Percentiles rank a stretch among this genome's conserved stretches.
Evolutionary conservation across 2,113 vertebrate genomes (phyloP).

Genomic region (Atherinomorus stipes): DNA sequence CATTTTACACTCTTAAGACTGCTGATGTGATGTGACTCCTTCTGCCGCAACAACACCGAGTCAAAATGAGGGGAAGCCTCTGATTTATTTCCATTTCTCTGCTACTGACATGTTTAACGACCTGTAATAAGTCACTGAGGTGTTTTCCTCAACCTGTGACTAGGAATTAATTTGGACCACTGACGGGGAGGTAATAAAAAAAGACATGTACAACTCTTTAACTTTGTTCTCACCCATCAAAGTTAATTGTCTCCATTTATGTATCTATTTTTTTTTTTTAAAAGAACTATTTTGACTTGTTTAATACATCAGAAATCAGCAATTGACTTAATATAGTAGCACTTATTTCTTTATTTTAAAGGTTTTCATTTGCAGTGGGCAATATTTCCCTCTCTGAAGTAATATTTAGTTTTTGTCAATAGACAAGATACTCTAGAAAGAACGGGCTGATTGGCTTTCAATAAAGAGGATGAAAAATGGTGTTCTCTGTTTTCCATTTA

Average conservation of each 20-base stretch:
- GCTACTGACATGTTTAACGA: constrained; percentile 30
- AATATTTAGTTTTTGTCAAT: background rate
- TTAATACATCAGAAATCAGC: background rate
- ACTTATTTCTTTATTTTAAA: background rate
- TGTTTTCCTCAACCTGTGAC: constrained; percentile 32
- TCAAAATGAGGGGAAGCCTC: background rate
- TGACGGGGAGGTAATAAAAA: background rate
- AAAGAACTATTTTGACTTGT: background rate
- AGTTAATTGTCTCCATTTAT: background rate
- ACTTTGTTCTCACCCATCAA: background rate
- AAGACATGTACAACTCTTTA: background rate
- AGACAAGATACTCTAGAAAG: background rate
- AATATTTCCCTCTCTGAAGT: background rate
- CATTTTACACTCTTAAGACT: background rate
- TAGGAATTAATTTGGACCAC: constrained; percentile 46
- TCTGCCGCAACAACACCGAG: background rate
- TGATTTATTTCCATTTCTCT: constrained; percentile 29
- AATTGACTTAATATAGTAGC: background rate
- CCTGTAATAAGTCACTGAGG: constrained; percentile 50
- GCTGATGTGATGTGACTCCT: background rate
- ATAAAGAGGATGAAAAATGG: background rate
- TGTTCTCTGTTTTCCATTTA: background rate
- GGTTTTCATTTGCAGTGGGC: background rate
- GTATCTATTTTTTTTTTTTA: background rate
- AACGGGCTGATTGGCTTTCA: background rate